Evolutionary conservation across 2,113 vertebrate genomes (phyloP).

Genomic region (Oryzias curvinotus): DNA sequence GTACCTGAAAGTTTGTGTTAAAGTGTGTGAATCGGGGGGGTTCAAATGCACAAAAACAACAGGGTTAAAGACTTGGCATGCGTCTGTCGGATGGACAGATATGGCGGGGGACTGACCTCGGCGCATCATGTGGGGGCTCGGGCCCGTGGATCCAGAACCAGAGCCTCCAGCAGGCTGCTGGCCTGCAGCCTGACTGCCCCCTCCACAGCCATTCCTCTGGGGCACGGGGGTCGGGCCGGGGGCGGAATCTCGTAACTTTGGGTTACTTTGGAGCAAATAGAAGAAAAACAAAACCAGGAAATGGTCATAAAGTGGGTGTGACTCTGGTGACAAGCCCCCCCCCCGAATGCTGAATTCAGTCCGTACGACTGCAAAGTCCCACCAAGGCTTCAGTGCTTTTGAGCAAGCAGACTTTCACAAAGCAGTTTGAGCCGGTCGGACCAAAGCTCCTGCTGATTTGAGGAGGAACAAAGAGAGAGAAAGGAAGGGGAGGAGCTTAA

Average conservation of each 20-base stretch:
- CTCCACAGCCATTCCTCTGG: constrained; percentile 78
- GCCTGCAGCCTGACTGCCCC: constrained; percentile 56
- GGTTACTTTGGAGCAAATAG: constrained; percentile 65
- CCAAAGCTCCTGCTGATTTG: constrained; percentile 49
- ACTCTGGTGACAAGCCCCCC: neutral
- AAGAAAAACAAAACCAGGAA: neutral
- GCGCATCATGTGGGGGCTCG: constrained; percentile 87
- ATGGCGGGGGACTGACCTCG: constrained; percentile 77
- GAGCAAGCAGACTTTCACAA: constrained; percentile 33
- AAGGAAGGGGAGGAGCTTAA: constrained; percentile 34
- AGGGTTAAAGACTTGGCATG: neutral
- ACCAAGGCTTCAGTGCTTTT: constrained; percentile 25
- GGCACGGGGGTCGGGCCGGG: constrained; percentile 69
- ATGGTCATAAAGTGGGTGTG: neutral
- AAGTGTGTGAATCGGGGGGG: neutral
- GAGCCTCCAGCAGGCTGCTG: constrained; percentile 75
- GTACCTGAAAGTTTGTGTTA: constrained; percentile 73
- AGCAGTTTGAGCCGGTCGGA: constrained; percentile 47
- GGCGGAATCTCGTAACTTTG: constrained; percentile 83
- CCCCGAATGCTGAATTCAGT: too few relatives aligned
- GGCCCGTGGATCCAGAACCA: constrained; percentile 78
- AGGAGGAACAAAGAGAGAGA: constrained; percentile 38
- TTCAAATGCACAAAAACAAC: neutral
- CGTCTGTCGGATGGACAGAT: neutral
- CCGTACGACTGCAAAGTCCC: too few relatives aligned